A percentile compares a stretch with the other conserved stretches of the same genome.
Evolutionary conservation across 2,113 vertebrate species (phyloP).

Genomic region (Lathamus discolor): DNA sequence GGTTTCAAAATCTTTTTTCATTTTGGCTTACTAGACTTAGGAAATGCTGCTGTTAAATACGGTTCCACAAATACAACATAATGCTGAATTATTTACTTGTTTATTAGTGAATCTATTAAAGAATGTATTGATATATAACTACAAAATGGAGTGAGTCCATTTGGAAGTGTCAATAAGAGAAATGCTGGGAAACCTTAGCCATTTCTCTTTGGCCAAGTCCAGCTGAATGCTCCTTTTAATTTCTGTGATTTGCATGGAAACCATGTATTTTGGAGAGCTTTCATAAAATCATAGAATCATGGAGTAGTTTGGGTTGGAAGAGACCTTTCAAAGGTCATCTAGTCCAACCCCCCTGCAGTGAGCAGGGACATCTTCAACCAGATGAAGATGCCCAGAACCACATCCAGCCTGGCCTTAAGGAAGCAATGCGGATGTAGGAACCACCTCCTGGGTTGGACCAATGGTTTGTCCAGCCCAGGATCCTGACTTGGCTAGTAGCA

Average conservation of each 20-base stretch:
- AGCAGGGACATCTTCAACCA: too few species aligned
- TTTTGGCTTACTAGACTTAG: constrained; percentile 22
- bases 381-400: too few species aligned
- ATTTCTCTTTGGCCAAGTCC: neutral
- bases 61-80: neutral
- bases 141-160: neutral
- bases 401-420: too few species aligned
- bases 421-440: too few species aligned
- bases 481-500: too few species aligned
- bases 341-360: too few species aligned
- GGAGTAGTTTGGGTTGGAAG: too few species aligned
- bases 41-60: neutral
- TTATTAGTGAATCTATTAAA: neutral
- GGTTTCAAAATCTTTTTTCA: constrained; percentile 33
- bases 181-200: neutral
- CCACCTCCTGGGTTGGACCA: too few species aligned
- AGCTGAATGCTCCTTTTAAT: neutral
- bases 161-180: neutral
- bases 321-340: too few species aligned
- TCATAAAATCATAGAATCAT: too few species aligned
- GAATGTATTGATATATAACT: neutral
- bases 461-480: too few species aligned
- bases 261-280: neutral
- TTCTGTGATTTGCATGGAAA: neutral
- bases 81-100: neutral